A percentile compares a stretch with the other conserved stretches of the same genome.
Evolutionary conservation across 2,888 invertebrate genomes (phyloP).

Genomic region (Diaphora mendica): DNA sequence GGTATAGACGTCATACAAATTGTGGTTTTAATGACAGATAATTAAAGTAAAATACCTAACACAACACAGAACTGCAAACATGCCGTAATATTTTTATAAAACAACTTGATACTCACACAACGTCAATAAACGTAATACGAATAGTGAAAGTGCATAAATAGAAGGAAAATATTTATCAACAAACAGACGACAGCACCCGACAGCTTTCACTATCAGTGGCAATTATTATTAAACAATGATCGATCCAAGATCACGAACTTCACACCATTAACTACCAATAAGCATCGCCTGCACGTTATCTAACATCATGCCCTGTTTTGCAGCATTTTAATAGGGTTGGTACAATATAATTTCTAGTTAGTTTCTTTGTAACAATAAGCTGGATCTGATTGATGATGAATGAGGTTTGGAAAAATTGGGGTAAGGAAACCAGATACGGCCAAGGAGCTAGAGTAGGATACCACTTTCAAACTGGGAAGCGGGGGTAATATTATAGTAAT

Average conservation of each 20-base stretch:
- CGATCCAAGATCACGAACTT: constrained; percentile 59
- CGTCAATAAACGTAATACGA: constrained; percentile 28
- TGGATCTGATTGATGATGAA: no score
- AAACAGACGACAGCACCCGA: constrained; percentile 55
- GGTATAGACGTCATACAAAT: constrained; percentile 14
- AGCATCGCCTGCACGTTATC: constrained; percentile 3
- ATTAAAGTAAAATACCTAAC: constrained; percentile 18
- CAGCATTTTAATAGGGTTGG: neutral
- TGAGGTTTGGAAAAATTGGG: neutral
- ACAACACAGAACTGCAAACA: constrained; percentile 41
- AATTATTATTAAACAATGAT: constrained; percentile 70
- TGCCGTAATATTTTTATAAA: constrained; percentile 30
- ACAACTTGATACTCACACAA: constrained; percentile 22
- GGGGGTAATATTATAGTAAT: no score
- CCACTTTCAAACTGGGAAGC: neutral
- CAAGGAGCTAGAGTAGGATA: neutral
- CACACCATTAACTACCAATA: constrained; percentile 38
- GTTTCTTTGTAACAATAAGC: neutral
- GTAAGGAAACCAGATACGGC: neutral
- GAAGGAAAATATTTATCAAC: constrained; percentile 68
- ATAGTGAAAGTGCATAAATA: constrained; percentile 62
- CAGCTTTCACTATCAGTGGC: constrained; percentile 76
- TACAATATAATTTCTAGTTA: no score
- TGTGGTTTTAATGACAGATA: constrained; percentile 27
- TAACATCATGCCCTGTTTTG: neutral